Conservation (phyloP, 2,113 vertebrate species). For the Elephantulus edwardii region DNA sequence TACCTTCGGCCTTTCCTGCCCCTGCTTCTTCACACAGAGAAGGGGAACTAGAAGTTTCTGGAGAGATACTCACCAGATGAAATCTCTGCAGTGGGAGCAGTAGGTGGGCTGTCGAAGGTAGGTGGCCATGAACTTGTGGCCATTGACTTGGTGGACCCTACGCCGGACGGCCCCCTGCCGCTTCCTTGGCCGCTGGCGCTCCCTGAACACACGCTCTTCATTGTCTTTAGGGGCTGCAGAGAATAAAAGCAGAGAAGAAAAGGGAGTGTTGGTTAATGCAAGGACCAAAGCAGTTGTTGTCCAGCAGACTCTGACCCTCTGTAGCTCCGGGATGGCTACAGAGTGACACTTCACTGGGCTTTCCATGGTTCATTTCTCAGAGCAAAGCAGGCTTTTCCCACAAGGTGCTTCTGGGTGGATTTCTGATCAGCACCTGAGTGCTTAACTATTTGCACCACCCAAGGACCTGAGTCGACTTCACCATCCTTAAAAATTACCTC, state of each 20-base stretch:
- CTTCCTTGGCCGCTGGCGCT: slow-evolving; percentile 95
- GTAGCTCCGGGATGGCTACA: neutral
- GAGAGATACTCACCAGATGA: slow-evolving; percentile 91
- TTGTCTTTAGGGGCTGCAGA: slow-evolving; percentile 91
- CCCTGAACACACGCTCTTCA: slow-evolving; percentile 97
- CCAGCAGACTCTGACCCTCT: neutral
- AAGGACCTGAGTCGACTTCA: neutral
- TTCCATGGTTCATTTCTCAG: neutral
- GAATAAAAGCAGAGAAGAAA: slow-evolving; percentile 58
- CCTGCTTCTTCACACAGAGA: neutral
- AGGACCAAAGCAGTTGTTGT: neutral
- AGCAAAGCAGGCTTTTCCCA: neutral
- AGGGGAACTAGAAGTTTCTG: neutral
- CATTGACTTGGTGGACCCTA: slow-evolving; percentile 98
- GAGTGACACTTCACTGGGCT: neutral
- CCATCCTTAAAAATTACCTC: neutral
- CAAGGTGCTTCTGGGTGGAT: neutral
- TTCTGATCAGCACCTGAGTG: neutral
- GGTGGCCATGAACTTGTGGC: slow-evolving; percentile 99
- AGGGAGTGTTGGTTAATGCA: neutral
- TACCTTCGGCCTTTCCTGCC: fast-evolving
- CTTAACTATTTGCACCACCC: neutral
- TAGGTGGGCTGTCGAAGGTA: slow-evolving; percentile 98
- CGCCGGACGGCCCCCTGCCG: slow-evolving; percentile 96
- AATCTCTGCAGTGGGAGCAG: slow-evolving; percentile 98